Evolutionary conservation across 1,140 invertebrate genomes (phyloP), one percentile per base, ranked within the genome.

Genomic region (Aphidius gifuensis): DNA sequence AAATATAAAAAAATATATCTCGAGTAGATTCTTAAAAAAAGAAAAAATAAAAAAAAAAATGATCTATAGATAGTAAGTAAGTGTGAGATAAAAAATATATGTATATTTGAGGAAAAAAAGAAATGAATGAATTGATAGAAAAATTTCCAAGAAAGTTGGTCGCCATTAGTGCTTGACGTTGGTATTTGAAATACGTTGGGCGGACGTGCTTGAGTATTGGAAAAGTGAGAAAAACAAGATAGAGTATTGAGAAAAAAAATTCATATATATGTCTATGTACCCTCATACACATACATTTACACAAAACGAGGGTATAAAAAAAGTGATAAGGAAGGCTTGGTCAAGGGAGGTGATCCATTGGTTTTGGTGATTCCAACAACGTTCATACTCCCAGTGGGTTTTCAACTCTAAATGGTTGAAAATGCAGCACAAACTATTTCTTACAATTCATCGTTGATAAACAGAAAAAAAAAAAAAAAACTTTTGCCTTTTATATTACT

Each of bases 141-240:
- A 51, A 60, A 51, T n/a, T 51, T 51, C 23, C 1, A n/a, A 53
- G 51, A 53, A 60, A 60, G 6, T 38, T 59, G 48, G 49, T 60
- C 42, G n/a, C 58, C 58, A 60, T 60, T 60, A 60, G 58, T 60
- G 47, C 58, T 49, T 38, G 43, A 55, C 38, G 51, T 61, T 55
- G 16, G 60, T 61, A 61, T 61, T 51, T 43, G 16, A 47, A 43
- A 16, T 51, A 54, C 51, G 51, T 21, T 23, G 32, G 58, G 40
- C 49, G 58, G 58, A 53, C 58, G 58, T 60, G 58, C 58, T 60
- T 38, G 58, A 60, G 48, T 4, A n/a, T 44, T 40, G 47, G 51
- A 48, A 32, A 32, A 53, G 51, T n/a, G 51, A 44, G 40, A 43
- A 23, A 43, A 53, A 60, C 42, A 23, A 51, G 39, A 16, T 60